Base-by-base conservation (phyloP, 2,113 vertebrate species). In the Brachyhypopomus occidentalis region DNA sequence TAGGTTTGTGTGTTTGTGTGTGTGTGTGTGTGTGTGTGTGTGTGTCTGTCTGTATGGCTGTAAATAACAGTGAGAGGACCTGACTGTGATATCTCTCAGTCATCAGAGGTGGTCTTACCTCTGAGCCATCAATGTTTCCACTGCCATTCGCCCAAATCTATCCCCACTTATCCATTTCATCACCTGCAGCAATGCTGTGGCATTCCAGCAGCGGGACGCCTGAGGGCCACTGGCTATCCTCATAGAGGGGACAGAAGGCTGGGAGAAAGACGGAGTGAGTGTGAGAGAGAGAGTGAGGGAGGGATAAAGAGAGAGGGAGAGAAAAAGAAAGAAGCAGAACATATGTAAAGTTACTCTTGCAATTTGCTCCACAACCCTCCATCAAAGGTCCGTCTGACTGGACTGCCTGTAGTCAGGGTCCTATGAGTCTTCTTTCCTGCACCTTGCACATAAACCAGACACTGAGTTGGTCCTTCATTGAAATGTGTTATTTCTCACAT, bases 141-240 rank as follows among this genome's bases (percentile, higher is more conserved):
- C 36, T 72, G 22, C 62, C 60, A 25, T 64, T n/a, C 27, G 23
- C 5, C 17, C 45, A 45, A 36, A 17, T 34, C 60, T n/a, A 30
- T 30, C 12, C 88, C 93, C 85, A 96, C 95, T 96, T 96, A 97
- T 90, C 92, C 89, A 84, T 91, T 92, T 52, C 94, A 88, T 81
- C 0, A 89, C 89, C 76, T 84, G 67, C 90, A 3, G 85, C 79
- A 0, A 36, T 14, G 88, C 88, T 16, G 93, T 91, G 77, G 92
- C 91, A 80, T 30, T 72, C 7, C 16, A 75, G 38, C 58, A 23
- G 63, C 72, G 72, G 27, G 23, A 73, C 45, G 2, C 34, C 27
- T 38, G 30, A 66, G 38, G 62, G 30, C 19, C 66, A 19, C 36
- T 69, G 38, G 5, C 66, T 67, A 67, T 56, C 36, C 17, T 8